These are phyloP conservation scores for Pelobates cultripes DNA, from an alignment of 2,797 vertebrate genomes.

Conservation along the genomic window DNA sequence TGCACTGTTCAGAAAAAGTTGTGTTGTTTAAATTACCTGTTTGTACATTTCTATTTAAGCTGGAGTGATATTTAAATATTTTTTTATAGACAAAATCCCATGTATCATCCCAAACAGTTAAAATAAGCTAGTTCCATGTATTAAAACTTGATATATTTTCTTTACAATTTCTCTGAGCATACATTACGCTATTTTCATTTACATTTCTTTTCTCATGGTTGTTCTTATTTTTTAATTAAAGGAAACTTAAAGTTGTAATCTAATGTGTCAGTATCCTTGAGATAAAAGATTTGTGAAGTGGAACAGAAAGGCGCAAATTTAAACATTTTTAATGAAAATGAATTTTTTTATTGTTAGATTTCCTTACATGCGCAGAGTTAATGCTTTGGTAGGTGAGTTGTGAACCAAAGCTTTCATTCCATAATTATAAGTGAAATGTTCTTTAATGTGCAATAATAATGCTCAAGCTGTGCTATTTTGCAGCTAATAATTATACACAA, in stretches of 20 bases:
- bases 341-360: conserved; percentile 58
- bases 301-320: conserved; percentile 66
- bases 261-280: conserved; percentile 62
- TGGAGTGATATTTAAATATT: no score
- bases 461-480: conserved; percentile 84
- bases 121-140: no score
- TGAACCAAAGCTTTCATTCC: conserved; percentile 78
- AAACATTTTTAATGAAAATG: conserved; percentile 63
- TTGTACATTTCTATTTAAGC: no score
- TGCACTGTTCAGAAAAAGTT: no score
- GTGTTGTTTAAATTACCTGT: no score
- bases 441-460: conserved; percentile 86
- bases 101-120: no score
- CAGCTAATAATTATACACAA: conserved; percentile 85
- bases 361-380: conserved; percentile 62
- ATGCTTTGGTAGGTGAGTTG: conserved; percentile 77
- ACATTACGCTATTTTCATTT: conserved; percentile 34
- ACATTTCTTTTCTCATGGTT: conserved; percentile 65
- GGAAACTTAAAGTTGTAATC: conserved; percentile 63
- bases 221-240: conserved; percentile 70
- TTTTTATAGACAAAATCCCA: no score
- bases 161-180: conserved; percentile 10
- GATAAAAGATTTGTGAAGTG: conserved; percentile 56
- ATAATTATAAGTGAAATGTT: conserved; percentile 86
- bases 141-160: neutral